Conservation (phyloP, 2,113 vertebrate species). For the Burhinus bistriatus region DNA sequence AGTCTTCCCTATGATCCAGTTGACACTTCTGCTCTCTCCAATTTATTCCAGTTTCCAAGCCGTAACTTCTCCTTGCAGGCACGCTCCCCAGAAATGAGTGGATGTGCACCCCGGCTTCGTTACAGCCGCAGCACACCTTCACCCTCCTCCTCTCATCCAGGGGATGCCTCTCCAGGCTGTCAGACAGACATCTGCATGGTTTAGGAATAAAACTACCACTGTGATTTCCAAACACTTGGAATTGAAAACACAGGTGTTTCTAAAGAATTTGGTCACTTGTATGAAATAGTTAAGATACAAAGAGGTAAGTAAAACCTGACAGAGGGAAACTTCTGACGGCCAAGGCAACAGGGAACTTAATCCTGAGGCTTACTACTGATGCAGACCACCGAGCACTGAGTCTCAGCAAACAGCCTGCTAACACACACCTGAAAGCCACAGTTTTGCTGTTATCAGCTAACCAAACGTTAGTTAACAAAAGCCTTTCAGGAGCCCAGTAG, state of each 20-base stretch:
- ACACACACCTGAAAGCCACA: neutral
- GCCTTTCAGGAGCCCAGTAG: conserved; percentile 18
- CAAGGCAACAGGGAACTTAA: neutral
- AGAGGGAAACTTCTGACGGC: neutral
- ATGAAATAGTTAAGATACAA: neutral
- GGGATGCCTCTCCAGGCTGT: neutral
- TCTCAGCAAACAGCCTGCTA: neutral
- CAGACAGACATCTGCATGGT: neutral
- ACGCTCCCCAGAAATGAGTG: accelerated
- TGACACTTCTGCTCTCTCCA: neutral
- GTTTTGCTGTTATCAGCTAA: neutral
- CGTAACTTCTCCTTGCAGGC: neutral
- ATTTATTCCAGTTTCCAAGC: neutral
- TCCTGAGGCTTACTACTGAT: neutral
- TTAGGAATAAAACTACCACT: neutral
- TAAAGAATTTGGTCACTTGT: neutral
- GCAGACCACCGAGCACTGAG: accelerated
- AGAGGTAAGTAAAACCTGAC: neutral
- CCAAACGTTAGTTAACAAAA: neutral
- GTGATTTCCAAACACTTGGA: neutral
- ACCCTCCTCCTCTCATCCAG: neutral
- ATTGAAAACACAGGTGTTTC: neutral
- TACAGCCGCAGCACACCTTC: neutral
- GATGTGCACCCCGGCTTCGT: accelerated
- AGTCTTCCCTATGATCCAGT: neutral